Percentiles rank a stretch among this genome's conserved stretches.
These are phyloP conservation scores for Pyrochroa serraticornis DNA, from an alignment of 2,888 invertebrate species.

Conservation along the genomic window DNA sequence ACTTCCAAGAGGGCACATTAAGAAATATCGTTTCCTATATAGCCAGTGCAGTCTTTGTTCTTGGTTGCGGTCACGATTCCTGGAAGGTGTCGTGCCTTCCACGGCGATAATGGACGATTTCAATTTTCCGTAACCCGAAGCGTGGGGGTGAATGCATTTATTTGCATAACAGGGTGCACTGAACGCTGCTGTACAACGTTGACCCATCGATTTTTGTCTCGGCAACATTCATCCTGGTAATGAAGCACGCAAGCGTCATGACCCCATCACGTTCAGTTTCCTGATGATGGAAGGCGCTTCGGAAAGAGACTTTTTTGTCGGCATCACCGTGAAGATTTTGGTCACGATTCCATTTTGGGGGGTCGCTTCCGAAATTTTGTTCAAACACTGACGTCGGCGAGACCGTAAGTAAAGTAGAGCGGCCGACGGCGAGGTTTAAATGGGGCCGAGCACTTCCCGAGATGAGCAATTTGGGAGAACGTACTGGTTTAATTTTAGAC, in stretches of 20 bases:
- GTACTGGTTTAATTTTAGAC: conserved; percentile 29
- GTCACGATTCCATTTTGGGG: too few species aligned
- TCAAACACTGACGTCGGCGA: too few species aligned
- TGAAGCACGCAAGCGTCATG: conserved; percentile 28
- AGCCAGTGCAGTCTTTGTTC: too few species aligned
- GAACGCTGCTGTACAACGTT: conserved; percentile 29
- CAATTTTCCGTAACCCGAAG: conserved; percentile 1
- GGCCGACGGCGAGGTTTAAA: neutral
- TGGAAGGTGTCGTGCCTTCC: conserved; percentile 4
- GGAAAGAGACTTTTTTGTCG: too few species aligned
- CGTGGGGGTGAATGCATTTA: conserved; percentile 22
- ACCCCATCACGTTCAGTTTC: conserved; percentile 15
- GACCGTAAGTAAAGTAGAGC: neutral
- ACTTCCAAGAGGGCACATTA: too few species aligned
- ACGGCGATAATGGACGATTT: conserved; percentile 7
- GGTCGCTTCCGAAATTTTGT: too few species aligned
- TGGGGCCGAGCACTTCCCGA: neutral
- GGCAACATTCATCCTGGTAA: conserved; percentile 16
- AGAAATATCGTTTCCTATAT: too few species aligned
- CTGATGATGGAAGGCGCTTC: neutral
- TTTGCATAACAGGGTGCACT: conserved; percentile 39
- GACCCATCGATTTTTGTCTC: conserved; percentile 31
- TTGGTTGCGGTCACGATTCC: neutral
- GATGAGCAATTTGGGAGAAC: conserved; percentile 1
- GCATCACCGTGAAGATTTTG: too few species aligned